Conservation (phyloP, 2,888 invertebrate species). For the Lacanobia wlatinum region DNA sequence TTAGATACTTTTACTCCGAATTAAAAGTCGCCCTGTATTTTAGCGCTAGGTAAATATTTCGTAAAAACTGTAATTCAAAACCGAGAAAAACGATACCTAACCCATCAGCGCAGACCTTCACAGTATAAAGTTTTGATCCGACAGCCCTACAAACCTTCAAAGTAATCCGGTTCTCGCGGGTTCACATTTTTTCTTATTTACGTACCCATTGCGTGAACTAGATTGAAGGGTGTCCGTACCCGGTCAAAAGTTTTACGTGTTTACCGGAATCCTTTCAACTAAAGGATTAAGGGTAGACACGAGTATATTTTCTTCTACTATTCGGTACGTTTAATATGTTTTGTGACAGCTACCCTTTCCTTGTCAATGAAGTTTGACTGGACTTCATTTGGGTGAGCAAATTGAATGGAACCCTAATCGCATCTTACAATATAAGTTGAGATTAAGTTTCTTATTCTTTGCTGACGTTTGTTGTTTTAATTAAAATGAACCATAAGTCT, state of each 20-base stretch:
- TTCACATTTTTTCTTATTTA: constrained; percentile 32
- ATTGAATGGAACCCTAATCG: constrained; percentile 8
- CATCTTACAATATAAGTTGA: constrained; percentile 5
- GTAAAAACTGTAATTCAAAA: not conserved
- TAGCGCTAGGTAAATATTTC: not conserved
- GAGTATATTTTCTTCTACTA: constrained; percentile 29
- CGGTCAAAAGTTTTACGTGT: constrained; percentile 44
- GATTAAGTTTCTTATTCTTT: constrained; percentile 26
- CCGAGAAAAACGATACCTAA: not conserved
- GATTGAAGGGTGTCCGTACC: constrained; percentile 31
- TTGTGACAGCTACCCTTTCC: constrained; percentile 18
- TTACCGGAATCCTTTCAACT: constrained; percentile 36
- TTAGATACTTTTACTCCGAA: not conserved
- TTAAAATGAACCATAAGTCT: not conserved
- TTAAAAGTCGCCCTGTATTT: not conserved
- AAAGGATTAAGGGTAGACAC: constrained; percentile 21
- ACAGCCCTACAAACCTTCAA: constrained; percentile 43
- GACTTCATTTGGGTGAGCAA: constrained; percentile 10
- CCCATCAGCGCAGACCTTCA: not conserved
- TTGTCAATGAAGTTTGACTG: constrained; percentile 23
- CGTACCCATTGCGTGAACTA: constrained; percentile 21
- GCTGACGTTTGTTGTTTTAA: not conserved
- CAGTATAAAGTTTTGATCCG: constrained; percentile 11
- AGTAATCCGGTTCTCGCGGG: constrained; percentile 19
- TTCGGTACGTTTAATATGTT: constrained; percentile 27